Evolutionary conservation across 2,113 vertebrate genomes (phyloP).

Genomic region (Hippolais icterina): DNA sequence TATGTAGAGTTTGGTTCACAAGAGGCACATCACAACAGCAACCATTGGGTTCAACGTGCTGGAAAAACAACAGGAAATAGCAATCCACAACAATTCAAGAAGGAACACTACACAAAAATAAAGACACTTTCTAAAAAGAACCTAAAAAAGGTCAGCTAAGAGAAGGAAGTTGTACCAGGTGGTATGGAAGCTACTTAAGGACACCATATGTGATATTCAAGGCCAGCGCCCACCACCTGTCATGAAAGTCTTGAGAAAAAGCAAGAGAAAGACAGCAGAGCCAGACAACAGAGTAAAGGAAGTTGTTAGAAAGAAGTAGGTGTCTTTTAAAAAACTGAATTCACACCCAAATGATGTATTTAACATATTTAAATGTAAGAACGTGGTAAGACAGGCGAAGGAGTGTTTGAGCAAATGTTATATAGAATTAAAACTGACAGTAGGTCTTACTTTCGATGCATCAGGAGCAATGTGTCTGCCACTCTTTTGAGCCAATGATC

Average conservation of each 20-base stretch:
- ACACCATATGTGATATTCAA: background rate
- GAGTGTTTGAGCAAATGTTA: background rate
- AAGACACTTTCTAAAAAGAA: background rate
- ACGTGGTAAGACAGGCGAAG: background rate
- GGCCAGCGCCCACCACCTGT: conserved; percentile 2
- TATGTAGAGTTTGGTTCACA: background rate
- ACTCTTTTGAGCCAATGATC: background rate
- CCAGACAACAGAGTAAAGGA: background rate
- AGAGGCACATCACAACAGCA: background rate
- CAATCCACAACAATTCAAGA: background rate
- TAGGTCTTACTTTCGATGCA: background rate
- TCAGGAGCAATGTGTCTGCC: background rate
- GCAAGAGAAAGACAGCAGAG: background rate
- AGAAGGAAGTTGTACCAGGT: background rate
- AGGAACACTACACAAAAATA: background rate
- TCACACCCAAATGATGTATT: background rate
- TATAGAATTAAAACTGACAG: background rate
- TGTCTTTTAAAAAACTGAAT: background rate
- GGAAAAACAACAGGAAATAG: background rate
- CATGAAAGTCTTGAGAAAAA: background rate
- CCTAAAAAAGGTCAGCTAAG: background rate
- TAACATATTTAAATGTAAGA: background rate
- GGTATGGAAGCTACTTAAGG: conserved; percentile 21
- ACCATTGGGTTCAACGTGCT: background rate
- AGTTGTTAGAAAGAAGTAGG: conserved; percentile 3